Percentiles rank a stretch among this genome's conserved stretches.
Evolutionary conservation across 2,888 invertebrate species (phyloP).

Genomic region (Drosophila monieri): DNA sequence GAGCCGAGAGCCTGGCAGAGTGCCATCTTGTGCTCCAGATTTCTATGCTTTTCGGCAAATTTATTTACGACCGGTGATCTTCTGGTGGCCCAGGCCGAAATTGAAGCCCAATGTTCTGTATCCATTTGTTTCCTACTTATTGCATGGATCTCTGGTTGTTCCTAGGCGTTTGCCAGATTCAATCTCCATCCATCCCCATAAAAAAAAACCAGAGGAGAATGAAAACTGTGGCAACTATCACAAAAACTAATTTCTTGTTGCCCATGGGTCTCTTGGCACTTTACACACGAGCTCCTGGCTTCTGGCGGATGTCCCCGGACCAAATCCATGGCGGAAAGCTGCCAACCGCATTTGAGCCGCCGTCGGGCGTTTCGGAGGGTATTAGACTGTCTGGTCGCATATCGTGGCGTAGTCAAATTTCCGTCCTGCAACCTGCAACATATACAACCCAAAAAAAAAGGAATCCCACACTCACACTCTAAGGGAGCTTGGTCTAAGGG

Average conservation of each 20-base stretch:
- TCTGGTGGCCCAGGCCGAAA: neutral
- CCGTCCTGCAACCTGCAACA: constrained; percentile 57
- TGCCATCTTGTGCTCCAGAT: constrained; percentile 28
- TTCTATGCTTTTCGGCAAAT: constrained; percentile 13
- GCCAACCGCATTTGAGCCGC: constrained; percentile 54
- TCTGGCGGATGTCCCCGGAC: constrained; percentile 1
- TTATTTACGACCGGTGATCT: constrained; percentile 3
- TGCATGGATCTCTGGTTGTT: neutral
- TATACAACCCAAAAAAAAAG: constrained; percentile 43
- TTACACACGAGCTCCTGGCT: constrained; percentile 26
- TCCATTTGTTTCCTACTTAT: constrained; percentile 11
- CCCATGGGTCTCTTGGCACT: constrained; percentile 47
- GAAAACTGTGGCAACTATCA: constrained; percentile 41
- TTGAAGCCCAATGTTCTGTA: constrained; percentile 8
- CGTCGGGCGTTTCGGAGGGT: constrained; percentile 54
- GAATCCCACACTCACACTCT: constrained; percentile 5
- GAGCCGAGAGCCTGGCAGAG: constrained; percentile 19
- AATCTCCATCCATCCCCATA: constrained; percentile 17
- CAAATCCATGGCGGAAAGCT: constrained; percentile 36
- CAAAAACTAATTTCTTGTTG: constrained; percentile 65
- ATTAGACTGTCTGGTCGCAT: constrained; percentile 75
- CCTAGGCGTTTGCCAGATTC: constrained; percentile 9
- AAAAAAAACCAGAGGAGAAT: neutral
- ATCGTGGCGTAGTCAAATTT: constrained; percentile 74
- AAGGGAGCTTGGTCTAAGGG: constrained; percentile 14